Conservation (phyloP, 2,113 vertebrate genomes). For the Typhlomys cinereus region DNA sequence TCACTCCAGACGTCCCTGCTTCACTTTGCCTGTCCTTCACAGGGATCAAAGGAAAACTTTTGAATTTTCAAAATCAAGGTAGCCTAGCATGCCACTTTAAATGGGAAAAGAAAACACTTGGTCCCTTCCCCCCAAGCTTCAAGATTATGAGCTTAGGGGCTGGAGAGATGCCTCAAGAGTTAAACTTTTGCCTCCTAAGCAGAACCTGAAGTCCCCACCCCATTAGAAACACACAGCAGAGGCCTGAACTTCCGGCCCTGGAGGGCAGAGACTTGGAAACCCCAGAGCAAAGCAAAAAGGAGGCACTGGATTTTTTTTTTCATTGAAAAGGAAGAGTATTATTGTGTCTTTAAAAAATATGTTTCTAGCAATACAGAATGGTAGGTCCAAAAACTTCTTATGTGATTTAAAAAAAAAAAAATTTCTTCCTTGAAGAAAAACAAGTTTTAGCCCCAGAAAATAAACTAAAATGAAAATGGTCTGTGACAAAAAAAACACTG, state of each 20-base stretch:
- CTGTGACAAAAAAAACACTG: slow-evolving; percentile 57
- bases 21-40: background rate
- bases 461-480: slow-evolving; percentile 46
- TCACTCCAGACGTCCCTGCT: background rate
- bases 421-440: slow-evolving; percentile 23
- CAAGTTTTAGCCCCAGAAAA: slow-evolving; percentile 44
- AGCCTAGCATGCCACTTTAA: background rate
- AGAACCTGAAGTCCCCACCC: too few relatives aligned
- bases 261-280: too few relatives aligned
- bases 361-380: background rate
- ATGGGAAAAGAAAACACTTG: background rate
- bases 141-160: background rate
- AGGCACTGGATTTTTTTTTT: too few relatives aligned
- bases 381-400: background rate
- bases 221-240: too few relatives aligned
- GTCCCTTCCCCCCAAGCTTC: background rate
- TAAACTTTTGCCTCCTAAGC: too few relatives aligned
- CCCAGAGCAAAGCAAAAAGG: too few relatives aligned
- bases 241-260: too few relatives aligned
- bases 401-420: background rate
- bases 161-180: too few relatives aligned
- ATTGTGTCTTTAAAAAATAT: background rate
- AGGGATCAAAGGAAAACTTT: background rate
- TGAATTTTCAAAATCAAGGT: slow-evolving; percentile 7
- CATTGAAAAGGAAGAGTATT: background rate